Conservation (phyloP, 2,888 invertebrate genomes). For the Macropis europaea region DNA sequence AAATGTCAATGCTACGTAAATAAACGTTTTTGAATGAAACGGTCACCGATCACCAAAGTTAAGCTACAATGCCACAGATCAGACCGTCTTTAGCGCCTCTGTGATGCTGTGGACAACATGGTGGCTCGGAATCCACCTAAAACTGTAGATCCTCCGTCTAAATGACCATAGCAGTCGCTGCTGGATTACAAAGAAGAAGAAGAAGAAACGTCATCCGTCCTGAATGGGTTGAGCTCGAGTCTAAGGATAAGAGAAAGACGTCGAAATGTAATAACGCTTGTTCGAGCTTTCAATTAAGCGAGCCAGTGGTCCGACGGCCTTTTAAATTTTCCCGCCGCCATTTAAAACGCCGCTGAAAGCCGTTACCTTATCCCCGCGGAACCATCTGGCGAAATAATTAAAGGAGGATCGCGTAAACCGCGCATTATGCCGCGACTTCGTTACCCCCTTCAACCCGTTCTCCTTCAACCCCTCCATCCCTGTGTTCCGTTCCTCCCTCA, state of each 20-base stretch:
- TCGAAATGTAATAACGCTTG: slow-evolving; percentile 41
- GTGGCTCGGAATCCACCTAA: too few relatives aligned
- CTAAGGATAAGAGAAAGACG: too few relatives aligned
- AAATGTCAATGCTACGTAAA: too few relatives aligned
- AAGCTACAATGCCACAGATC: too few relatives aligned
- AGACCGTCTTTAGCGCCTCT: too few relatives aligned
- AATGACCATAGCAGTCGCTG: neutral
- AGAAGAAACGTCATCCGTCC: too few relatives aligned
- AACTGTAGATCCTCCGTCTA: too few relatives aligned
- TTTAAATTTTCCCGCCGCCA: slow-evolving; percentile 56
- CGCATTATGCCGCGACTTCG: slow-evolving; percentile 44
- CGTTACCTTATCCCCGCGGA: slow-evolving; percentile 51
- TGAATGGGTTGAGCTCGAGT: too few relatives aligned
- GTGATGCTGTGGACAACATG: too few relatives aligned
- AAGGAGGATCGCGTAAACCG: slow-evolving; percentile 52
- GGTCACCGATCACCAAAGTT: too few relatives aligned
- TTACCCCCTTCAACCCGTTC: slow-evolving; percentile 1
- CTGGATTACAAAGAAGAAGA: neutral
- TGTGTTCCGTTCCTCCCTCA: slow-evolving; percentile 28
- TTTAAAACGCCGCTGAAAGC: slow-evolving; percentile 55
- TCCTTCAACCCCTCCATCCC: too few relatives aligned
- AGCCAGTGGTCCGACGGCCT: slow-evolving; percentile 28
- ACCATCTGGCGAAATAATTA: slow-evolving; percentile 66
- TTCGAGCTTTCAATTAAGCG: slow-evolving; percentile 61
- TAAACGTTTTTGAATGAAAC: too few relatives aligned